These are phyloP conservation scores for Pseudococcus jackbeardsleyi DNA, from an alignment of 2,888 invertebrate genomes.

Conservation along the genomic window DNA sequence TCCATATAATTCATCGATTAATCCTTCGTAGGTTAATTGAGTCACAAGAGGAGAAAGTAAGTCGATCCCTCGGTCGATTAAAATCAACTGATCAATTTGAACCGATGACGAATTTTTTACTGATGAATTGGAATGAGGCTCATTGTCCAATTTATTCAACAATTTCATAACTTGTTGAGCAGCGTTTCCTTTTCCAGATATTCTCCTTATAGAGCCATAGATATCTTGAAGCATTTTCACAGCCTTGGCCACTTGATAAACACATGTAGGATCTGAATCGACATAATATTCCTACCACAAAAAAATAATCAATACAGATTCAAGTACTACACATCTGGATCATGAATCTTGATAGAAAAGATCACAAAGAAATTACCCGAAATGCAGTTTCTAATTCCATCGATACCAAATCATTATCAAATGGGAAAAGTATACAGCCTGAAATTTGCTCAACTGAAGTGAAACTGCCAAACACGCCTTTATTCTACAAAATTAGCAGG, in stretches of 20 bases:
- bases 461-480: constrained; percentile 84
- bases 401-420: constrained; percentile 92
- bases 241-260: constrained; percentile 90
- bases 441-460: constrained; percentile 85
- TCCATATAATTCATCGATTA: constrained; percentile 95
- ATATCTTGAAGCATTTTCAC: constrained; percentile 86
- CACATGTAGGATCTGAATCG: constrained; percentile 89
- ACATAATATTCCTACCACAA: constrained; percentile 80
- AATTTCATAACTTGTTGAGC: constrained; percentile 92
- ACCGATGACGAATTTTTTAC: constrained; percentile 72
- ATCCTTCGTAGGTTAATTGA: constrained; percentile 96
- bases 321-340: neutral
- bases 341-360: neutral
- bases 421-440: constrained; percentile 85
- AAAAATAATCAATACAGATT: neutral
- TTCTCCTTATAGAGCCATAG: constrained; percentile 89
- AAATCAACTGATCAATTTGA: constrained; percentile 88
- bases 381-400: constrained; percentile 88
- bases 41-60: constrained; percentile 92
- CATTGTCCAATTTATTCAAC: constrained; percentile 80
- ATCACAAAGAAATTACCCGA: constrained; percentile 74
- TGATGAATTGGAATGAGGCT: constrained; percentile 70
- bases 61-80: constrained; percentile 93
- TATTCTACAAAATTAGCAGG: constrained; percentile 72
- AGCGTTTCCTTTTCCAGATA: constrained; percentile 90